A percentile compares a stretch with the other conserved stretches of the same genome.
Conservation (phyloP, 2,797 vertebrate genomes). For the Crocidura indochinensis region DNA sequence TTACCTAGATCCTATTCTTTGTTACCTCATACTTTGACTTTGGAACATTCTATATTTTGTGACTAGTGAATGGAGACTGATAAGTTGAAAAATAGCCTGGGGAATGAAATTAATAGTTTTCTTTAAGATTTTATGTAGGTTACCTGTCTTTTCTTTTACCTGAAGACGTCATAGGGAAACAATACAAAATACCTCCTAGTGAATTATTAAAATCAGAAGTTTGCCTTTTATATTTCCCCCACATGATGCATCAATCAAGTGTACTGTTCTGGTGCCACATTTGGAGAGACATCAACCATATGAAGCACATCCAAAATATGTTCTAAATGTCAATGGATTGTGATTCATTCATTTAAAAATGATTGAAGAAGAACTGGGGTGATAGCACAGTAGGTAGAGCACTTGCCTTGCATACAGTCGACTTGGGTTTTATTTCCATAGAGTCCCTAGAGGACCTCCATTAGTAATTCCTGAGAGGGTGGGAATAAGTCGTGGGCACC, state of each 20-base stretch:
- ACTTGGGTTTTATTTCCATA: too few relatives aligned
- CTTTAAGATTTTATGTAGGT: not conserved
- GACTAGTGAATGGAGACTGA: not conserved
- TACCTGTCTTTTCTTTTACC: not conserved
- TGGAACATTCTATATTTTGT: not conserved
- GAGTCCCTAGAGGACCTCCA: too few relatives aligned
- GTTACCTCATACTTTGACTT: conserved; percentile 22
- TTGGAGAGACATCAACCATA: conserved; percentile 54
- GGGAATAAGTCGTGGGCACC: too few relatives aligned
- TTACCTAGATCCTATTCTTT: not conserved
- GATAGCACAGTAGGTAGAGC: too few relatives aligned
- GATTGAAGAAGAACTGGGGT: not conserved
- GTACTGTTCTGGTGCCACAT: conserved; percentile 17
- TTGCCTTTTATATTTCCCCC: conserved; percentile 7
- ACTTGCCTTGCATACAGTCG: too few relatives aligned
- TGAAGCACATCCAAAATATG: conserved; percentile 24
- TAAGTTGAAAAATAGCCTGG: not conserved
- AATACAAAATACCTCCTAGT: not conserved
- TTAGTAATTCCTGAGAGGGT: too few relatives aligned
- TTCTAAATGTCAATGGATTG: conserved; percentile 46
- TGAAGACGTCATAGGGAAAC: not conserved
- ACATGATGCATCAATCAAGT: conserved; percentile 7
- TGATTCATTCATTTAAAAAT: conserved; percentile 17
- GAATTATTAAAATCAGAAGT: conserved; percentile 33
- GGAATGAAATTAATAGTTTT: not conserved